Percentiles rank a stretch among this genome's conserved stretches.
phyloP scores from a whole-genome alignment of 2,888 invertebrate genomes.

The Rhagonycha fulva region DNA sequence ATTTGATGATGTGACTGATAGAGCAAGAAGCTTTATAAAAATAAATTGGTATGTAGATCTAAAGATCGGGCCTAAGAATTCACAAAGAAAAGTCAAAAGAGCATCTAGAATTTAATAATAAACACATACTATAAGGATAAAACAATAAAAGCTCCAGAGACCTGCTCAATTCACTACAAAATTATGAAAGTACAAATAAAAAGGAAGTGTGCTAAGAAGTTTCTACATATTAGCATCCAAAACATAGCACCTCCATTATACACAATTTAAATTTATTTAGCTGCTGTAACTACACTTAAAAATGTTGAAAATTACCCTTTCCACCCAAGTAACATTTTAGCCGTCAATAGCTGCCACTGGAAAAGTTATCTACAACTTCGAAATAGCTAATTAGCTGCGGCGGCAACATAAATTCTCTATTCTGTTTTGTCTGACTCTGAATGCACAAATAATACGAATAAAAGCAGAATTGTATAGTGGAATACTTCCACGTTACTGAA shows the following conservation, averaged over 20 bases:
- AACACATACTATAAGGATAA: neutral
- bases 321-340: neutral
- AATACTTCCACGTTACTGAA: neutral
- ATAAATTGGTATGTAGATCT: too few species aligned
- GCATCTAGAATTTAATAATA: neutral
- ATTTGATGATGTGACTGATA: too few species aligned
- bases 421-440: neutral
- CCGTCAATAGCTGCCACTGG: neutral
- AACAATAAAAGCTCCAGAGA: neutral
- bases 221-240: neutral
- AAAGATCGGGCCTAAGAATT: too few species aligned
- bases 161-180: neutral
- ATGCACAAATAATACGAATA: neutral
- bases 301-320: neutral
- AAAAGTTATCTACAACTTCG: neutral
- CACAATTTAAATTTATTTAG: neutral
- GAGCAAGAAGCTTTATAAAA: too few species aligned
- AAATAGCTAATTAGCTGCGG: neutral
- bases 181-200: neutral
- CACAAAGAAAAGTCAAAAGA: neutral
- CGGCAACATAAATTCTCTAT: neutral
- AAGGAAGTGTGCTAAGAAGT: neutral
- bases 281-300: neutral
- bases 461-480: neutral
- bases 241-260: neutral